Percentiles rank a stretch among this genome's conserved stretches.
Evolutionary conservation across 2,888 invertebrate genomes (phyloP).

Genomic region (Lymantria monacha): DNA sequence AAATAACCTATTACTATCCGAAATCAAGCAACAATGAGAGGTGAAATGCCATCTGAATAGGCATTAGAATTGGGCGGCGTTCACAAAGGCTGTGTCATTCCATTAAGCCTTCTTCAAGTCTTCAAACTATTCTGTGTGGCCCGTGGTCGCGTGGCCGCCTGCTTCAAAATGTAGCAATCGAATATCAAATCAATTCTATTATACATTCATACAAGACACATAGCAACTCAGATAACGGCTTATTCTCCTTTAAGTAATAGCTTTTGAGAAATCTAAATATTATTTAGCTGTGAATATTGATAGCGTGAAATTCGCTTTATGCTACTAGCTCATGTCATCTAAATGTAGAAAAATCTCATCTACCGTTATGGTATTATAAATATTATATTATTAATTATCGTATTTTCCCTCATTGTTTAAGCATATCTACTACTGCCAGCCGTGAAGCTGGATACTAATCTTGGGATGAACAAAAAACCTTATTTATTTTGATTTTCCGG

Average conservation of each 20-base stretch:
- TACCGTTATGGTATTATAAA: no score
- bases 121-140: constrained; percentile 74
- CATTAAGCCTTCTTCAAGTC: constrained; percentile 80
- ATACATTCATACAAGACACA: constrained; percentile 49
- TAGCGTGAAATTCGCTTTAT: constrained; percentile 14
- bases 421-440: no score
- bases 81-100: constrained; percentile 80
- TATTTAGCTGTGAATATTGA: constrained; percentile 22
- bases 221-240: constrained; percentile 34
- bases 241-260: constrained; percentile 40
- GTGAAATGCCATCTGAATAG: constrained; percentile 81
- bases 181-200: constrained; percentile 77
- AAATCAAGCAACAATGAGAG: constrained; percentile 80
- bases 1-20: constrained; percentile 79
- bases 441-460: no score
- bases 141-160: constrained; percentile 68
- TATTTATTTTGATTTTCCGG: no score
- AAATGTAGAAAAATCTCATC: not conserved
- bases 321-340: constrained; percentile 8
- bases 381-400: no score
- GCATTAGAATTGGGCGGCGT: constrained; percentile 81
- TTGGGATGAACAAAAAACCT: no score
- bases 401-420: no score
- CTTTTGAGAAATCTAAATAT: constrained; percentile 20
- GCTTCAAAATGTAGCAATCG: constrained; percentile 60